Evolutionary conservation across 2,113 vertebrate species (phyloP), one percentile per base, ranked within the genome.

Genomic region (Agapornis roseicollis): DNA sequence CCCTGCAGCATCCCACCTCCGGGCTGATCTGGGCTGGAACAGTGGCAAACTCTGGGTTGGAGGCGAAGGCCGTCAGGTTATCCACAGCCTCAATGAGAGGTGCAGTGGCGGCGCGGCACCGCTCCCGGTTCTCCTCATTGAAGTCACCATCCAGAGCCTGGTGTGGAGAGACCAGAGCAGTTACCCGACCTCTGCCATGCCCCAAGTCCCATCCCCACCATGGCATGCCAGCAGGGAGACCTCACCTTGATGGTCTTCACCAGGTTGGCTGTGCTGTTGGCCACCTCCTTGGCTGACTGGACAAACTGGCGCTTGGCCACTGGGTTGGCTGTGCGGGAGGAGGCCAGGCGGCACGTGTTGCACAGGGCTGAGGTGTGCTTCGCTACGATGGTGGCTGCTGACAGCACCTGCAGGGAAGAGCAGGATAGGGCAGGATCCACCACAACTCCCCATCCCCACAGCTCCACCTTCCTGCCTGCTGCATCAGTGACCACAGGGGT

Each of bases 231-330:
- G 28, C 29, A 89, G 19, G 14, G 14, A 79, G 35, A n/a, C 27
- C 6, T 13, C 74, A 99, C 99, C 98, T 99, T 99, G 74, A 99
- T 99, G 92, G 99, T 99, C 97, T 99, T 99, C 96, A 99, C 99
- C 31, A 99, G 98, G 96, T 99, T 99, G 88, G 99, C 99, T 0
- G 99, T 99, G 97, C 99, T 99, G 97, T 99, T 99, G 87, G 99
- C 99, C 98, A 99, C 99, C 69, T 99, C 99, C 93, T 99, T 99
- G 96, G 99, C 99, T 0, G 99, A 99, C 85, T 99, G 99, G 87
- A 99, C 99, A 9, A 99, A 99, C 97, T 99, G 99, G 93, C 99
- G 98, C 98, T 99, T 99, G 97, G 99, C 99, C 5, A 99, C 99
- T 4, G 99, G 99, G 93, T 99, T 99, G 88, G 99, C 94, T 0